Conservation (phyloP, 2,113 vertebrate species). For the Smithornis capensis region DNA sequence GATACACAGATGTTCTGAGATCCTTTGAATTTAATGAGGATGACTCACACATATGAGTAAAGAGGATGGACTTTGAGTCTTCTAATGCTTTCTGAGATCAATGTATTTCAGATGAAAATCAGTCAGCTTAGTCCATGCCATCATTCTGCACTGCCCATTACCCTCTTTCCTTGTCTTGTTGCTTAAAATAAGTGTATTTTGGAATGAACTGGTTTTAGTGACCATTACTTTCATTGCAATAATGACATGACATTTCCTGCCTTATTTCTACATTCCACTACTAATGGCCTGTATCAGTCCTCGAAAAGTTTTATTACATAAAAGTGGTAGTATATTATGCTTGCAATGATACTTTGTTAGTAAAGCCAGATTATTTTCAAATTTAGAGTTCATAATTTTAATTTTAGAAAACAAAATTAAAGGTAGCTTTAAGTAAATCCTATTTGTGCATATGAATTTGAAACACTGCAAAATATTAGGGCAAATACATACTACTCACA, state of each 20-base stretch:
- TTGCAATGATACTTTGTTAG: background rate
- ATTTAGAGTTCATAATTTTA: background rate
- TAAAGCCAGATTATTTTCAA: background rate
- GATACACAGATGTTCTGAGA: slow-evolving; percentile 73
- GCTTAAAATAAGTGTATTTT: slow-evolving; percentile 24
- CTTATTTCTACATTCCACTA: background rate
- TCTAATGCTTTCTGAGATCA: slow-evolving; percentile 66
- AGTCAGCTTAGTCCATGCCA: background rate
- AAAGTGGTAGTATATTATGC: background rate
- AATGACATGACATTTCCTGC: background rate
- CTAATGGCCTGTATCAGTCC: background rate
- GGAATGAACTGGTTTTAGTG: slow-evolving; percentile 17
- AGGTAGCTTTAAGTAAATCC: background rate
- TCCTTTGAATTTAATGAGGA: slow-evolving; percentile 79
- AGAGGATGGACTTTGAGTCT: slow-evolving; percentile 69
- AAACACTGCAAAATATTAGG: background rate
- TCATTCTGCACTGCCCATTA: slow-evolving; percentile 39
- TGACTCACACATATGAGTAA: slow-evolving; percentile 78
- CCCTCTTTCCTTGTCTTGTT: slow-evolving; percentile 7
- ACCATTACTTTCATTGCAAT: background rate
- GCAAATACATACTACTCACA: background rate
- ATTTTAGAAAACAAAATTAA: background rate
- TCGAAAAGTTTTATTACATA: background rate
- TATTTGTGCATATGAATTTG: background rate
- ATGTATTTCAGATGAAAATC: slow-evolving; percentile 64